These are phyloP conservation scores for Tribolium castaneum DNA, from an alignment of 1,140 invertebrate species.

Conservation along the genomic window DNA sequence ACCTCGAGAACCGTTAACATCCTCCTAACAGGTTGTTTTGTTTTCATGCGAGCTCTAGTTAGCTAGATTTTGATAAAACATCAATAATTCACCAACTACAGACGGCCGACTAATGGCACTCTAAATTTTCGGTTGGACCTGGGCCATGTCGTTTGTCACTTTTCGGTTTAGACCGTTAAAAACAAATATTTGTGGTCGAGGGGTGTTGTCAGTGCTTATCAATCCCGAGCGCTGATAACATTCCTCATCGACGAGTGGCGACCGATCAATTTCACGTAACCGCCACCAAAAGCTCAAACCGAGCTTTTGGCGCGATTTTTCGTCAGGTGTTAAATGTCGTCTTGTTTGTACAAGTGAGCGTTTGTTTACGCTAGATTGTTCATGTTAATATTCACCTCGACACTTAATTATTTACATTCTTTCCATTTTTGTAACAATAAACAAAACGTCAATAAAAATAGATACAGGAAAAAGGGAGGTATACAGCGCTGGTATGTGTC, in stretches of 20 bases:
- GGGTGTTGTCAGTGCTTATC: background rate
- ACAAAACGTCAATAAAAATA: slow-evolving; percentile 25
- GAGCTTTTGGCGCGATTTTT: background rate
- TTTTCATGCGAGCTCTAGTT: background rate
- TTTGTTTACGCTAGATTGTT: slow-evolving; percentile 18
- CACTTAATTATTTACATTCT: slow-evolving; percentile 25
- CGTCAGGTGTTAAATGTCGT: slow-evolving; percentile 1
- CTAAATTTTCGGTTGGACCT: background rate
- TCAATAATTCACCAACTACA: background rate
- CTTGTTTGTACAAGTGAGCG: background rate
- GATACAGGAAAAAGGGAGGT: background rate
- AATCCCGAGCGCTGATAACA: background rate
- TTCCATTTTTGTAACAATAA: slow-evolving; percentile 28
- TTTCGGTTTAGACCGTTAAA: background rate
- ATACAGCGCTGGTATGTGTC: background rate
- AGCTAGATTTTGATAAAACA: background rate
- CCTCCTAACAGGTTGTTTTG: slow-evolving; percentile 27
- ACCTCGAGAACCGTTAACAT: slow-evolving; percentile 28
- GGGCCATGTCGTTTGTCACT: background rate
- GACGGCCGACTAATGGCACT: background rate
- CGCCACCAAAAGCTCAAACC: background rate
- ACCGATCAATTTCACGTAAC: background rate
- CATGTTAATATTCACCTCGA: slow-evolving; percentile 33
- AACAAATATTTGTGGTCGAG: background rate
- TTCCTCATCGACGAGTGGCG: background rate